Percentiles rank a stretch among this genome's conserved stretches.
Conservation (phyloP, 2,888 invertebrate genomes). For the Caenorhabditis sp. region DNA sequence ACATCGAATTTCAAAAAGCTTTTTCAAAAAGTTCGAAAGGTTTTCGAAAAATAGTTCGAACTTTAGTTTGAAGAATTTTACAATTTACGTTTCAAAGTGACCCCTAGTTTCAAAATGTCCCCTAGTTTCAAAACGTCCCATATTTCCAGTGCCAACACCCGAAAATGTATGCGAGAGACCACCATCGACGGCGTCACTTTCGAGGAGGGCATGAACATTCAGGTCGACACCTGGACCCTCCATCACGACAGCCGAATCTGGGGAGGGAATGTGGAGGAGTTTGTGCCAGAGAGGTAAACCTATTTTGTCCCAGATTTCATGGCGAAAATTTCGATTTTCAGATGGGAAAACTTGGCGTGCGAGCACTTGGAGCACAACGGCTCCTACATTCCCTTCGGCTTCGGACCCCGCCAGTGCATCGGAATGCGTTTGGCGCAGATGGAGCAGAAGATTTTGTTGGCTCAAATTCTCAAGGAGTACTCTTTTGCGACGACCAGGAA, state of each 20-base stretch:
- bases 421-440: conserved; percentile 79
- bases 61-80: no score
- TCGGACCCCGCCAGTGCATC: conserved; percentile 78
- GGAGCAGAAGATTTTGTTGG: conserved; percentile 78
- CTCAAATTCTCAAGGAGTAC: conserved; percentile 72
- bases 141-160: conserved; percentile 39
- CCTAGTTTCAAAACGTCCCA: not conserved
- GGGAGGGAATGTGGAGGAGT: conserved; percentile 72
- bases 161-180: conserved; percentile 67
- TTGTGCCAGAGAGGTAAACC: conserved; percentile 64
- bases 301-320: no score
- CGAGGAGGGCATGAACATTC: conserved; percentile 65
- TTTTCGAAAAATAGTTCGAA: no score
- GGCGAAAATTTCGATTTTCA: conserved; percentile 4
- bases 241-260: conserved; percentile 57
- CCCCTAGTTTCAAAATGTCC: not conserved
- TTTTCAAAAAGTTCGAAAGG: no score
- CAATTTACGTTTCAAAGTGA: no score
- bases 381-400: conserved; percentile 71
- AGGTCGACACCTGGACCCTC: conserved; percentile 65
- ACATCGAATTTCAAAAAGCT: not conserved
- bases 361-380: conserved; percentile 32
- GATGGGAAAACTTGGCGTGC: conserved; percentile 43
- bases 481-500: conserved; percentile 2
- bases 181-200: conserved; percentile 72